Conservation (phyloP, 2,797 vertebrate species). For the Valencia hispanica region DNA sequence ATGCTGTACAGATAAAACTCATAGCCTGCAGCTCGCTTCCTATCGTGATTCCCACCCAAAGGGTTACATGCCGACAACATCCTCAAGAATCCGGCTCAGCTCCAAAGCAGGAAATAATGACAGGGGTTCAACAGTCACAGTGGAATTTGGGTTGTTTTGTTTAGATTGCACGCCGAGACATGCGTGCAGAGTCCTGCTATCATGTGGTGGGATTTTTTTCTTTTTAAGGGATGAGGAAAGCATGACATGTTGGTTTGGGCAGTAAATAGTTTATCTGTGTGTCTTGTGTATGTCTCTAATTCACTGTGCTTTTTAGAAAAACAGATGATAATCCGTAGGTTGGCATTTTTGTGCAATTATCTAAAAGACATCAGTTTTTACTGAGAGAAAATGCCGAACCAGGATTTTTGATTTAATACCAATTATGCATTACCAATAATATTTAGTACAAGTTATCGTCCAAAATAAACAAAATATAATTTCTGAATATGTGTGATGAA, state of each 20-base stretch:
- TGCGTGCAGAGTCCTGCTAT: constrained; percentile 49
- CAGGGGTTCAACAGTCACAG: constrained; percentile 58
- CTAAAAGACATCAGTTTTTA: neutral
- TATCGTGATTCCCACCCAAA: constrained; percentile 70
- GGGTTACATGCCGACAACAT: constrained; percentile 68
- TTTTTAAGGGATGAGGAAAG: constrained; percentile 42
- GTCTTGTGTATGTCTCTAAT: constrained; percentile 25
- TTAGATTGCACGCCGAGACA: constrained; percentile 67
- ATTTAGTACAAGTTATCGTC: neutral
- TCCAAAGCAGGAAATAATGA: constrained; percentile 77
- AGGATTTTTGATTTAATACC: neutral
- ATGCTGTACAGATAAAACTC: constrained; percentile 58
- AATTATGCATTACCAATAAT: neutral
- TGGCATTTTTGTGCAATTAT: neutral
- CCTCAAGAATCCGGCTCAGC: constrained; percentile 72
- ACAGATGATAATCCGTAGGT: constrained; percentile 6
- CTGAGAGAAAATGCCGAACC: neutral
- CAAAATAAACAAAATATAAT: neutral
- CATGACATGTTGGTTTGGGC: constrained; percentile 13
- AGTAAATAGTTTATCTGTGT: constrained; percentile 17
- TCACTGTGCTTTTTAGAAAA: constrained; percentile 19
- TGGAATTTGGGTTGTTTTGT: constrained; percentile 69
- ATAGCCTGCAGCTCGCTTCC: constrained; percentile 62
- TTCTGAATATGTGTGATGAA: too few species aligned
- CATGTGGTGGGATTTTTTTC: constrained; percentile 16